Evolutionary conservation across 2,113 vertebrate species (phyloP).

Genomic region (Scortum barcoo): DNA sequence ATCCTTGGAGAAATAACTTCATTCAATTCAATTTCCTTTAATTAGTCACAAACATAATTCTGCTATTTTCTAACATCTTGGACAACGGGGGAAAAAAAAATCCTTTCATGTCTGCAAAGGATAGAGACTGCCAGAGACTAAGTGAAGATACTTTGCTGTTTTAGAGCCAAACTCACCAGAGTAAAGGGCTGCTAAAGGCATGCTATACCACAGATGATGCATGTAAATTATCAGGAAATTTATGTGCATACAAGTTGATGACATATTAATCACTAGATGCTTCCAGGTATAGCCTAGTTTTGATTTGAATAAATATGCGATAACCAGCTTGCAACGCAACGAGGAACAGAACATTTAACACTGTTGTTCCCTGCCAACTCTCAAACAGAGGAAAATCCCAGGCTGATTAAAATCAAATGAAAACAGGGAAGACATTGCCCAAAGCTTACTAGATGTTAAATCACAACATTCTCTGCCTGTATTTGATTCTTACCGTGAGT

Average conservation of each 20-base stretch:
- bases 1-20: conserved; percentile 75
- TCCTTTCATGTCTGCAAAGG: conserved; percentile 68
- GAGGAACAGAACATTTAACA: conserved; percentile 81
- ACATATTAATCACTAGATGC: conserved; percentile 81
- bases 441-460: conserved; percentile 64
- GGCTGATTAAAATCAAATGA: conserved; percentile 80
- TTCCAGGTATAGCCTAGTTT: conserved; percentile 83
- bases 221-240: conserved; percentile 74
- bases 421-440: conserved; percentile 67
- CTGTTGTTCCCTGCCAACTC: conserved; percentile 78
- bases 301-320: conserved; percentile 77
- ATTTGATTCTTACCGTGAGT: conserved; percentile 32
- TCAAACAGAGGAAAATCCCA: conserved; percentile 69
- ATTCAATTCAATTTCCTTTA: conserved; percentile 78
- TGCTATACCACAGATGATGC: conserved; percentile 59
- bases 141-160: conserved; percentile 59
- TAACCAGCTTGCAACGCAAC: conserved; percentile 73
- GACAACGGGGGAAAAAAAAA: conserved; percentile 31
- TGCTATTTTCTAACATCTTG: conserved; percentile 72
- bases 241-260: conserved; percentile 70
- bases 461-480: conserved; percentile 46
- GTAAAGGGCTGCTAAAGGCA: conserved; percentile 50
- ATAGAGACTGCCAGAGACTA: conserved; percentile 61
- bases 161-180: conserved; percentile 64
- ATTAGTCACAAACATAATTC: conserved; percentile 79